A percentile compares a stretch with the other conserved stretches of the same genome.
These are phyloP conservation scores for Monodelphis domestica DNA, from an alignment of 2,797 vertebrate genomes.

Conservation along the genomic window DNA sequence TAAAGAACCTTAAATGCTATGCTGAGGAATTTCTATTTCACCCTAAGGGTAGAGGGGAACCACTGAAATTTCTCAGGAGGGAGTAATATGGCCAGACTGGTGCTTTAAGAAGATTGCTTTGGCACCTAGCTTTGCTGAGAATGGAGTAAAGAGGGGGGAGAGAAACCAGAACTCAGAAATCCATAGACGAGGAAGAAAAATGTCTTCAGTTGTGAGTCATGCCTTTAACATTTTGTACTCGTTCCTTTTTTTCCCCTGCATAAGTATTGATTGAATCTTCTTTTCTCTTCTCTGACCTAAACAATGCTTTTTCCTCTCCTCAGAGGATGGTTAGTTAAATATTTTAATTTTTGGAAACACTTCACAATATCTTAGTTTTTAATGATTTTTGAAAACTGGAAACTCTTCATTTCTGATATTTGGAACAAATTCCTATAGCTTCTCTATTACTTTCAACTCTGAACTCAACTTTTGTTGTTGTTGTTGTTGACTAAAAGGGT, in stretches of 20 bases:
- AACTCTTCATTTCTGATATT: not conserved
- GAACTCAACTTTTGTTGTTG: no score
- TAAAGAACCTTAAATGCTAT: not conserved
- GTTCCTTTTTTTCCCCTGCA: not conserved
- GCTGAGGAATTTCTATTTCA: not conserved
- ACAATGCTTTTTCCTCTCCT: not conserved
- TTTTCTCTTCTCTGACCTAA: not conserved
- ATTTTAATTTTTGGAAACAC: not conserved
- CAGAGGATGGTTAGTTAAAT: not conserved
- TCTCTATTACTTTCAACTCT: not conserved
- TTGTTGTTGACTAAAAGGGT: no score
- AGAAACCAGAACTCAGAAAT: not conserved
- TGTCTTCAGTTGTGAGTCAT: not conserved
- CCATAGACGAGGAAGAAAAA: not conserved
- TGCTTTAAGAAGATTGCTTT: not conserved
- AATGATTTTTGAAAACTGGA: not conserved
- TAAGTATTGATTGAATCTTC: not conserved
- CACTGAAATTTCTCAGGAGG: not conserved
- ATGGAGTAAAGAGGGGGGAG: not conserved
- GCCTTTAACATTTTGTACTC: not conserved
- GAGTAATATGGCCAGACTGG: not conserved
- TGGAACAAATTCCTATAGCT: not conserved
- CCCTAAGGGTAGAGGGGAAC: not conserved
- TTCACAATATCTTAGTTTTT: not conserved
- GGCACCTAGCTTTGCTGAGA: not conserved